Percentiles rank a stretch among this genome's conserved stretches.
Conservation (phyloP, 2,888 invertebrate species). For the Argyra leucocephala region DNA sequence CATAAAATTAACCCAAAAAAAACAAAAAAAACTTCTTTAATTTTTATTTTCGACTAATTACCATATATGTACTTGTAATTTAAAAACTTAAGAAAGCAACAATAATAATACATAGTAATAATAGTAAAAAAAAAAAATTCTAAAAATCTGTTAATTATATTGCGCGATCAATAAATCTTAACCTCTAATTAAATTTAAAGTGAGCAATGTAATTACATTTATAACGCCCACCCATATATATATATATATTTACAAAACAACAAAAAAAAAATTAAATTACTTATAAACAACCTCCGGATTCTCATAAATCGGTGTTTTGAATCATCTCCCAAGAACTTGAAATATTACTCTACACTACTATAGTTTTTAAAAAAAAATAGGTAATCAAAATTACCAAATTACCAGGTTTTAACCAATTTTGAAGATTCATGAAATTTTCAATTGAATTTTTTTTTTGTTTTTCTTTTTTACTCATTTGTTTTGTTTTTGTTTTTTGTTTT, state of each 20-base stretch:
- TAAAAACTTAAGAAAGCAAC: neutral
- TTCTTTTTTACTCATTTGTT: neutral
- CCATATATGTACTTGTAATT: neutral
- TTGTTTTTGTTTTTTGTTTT: neutral
- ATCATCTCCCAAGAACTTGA: neutral
- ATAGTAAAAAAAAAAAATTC: neutral
- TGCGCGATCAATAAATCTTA: slow-evolving; percentile 11
- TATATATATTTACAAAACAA: neutral
- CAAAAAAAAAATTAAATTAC: no score
- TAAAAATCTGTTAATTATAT: neutral
- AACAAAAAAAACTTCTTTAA: neutral
- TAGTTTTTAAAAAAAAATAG: neutral
- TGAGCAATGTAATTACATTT: slow-evolving; percentile 1
- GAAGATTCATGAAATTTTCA: neutral
- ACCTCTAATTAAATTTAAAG: neutral
- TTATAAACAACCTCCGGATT: neutral
- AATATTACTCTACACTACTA: neutral
- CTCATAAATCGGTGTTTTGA: neutral
- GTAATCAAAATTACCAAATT: no score
- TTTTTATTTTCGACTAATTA: neutral
- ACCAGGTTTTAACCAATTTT: no score
- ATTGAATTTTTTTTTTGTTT: neutral
- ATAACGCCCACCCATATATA: neutral
- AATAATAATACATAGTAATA: no score
- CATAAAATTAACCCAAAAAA: neutral